Evolutionary conservation across 37 sponge, comb jelly and placozoan species (phyloP), one percentile per base, ranked within the genome.

Genomic region (Ianthella basta): DNA sequence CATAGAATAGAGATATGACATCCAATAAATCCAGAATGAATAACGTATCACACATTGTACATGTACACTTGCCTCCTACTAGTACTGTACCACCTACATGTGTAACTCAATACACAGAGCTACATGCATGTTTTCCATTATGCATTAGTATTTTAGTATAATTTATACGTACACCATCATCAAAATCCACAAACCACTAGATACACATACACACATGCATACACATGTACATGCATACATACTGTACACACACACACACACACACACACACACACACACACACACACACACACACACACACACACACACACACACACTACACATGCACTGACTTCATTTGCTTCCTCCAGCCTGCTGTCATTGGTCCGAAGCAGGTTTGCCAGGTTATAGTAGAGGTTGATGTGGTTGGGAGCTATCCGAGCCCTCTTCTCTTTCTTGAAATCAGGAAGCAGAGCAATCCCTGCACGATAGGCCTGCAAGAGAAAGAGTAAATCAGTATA

Each of bases 311-410:
- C n/a, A 44, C 50, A 44, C 8, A 8, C 50, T 44, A 10, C 3
- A 8, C 8, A 29, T 34, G 29, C 15, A 5, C 72, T 20, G 12
- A 82, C 82, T 66, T 65, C n/a, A 33, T 87, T 77, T 32, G 97
- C 97, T 64, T 93, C 94, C 18, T 94, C 59, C 29, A 87, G 44
- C n/a, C 92, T 50, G 35, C 54, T 23, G 20, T 74, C 69, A 70
- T 96, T 84, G 3, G 23, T n/a, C 55, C 66, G 83, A 0, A 96
- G 29, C 15, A 96, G 86, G 72, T 96, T 96, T 20, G 90, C 97
- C 30, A 94, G 86, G 38, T 96, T 94, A 82, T 86, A 96, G 83
- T 91, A 96, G 27, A 94, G 86, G 70, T 94, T 91, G 82, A 96
- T 90, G 85, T 93, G 89, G 41, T 77, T 82, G 8, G 91, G 96